phyloP scores from a whole-genome alignment of 2,113 vertebrate species.

The Corydoras maculifer region DNA sequence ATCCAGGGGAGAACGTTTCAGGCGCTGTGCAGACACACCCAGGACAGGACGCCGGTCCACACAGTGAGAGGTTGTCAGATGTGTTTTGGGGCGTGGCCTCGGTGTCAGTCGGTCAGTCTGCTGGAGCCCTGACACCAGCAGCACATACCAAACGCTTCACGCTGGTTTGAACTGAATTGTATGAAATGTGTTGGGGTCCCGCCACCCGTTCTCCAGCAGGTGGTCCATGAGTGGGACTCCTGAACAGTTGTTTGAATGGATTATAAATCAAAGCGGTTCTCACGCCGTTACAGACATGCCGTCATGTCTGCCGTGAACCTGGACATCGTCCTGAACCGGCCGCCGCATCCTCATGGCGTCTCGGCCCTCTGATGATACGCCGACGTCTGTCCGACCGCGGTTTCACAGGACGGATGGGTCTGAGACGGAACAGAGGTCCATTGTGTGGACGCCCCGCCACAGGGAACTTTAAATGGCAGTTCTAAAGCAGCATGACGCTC shows the following conservation, averaged over 20 bases:
- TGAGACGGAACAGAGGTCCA: slow-evolving; percentile 53
- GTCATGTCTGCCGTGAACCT: too few species aligned
- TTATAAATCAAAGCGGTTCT: neutral
- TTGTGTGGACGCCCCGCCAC: slow-evolving; percentile 55
- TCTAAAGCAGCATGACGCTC: slow-evolving; percentile 52
- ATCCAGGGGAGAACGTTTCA: too few species aligned
- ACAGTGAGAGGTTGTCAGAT: too few species aligned
- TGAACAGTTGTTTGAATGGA: neutral
- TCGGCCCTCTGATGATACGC: slow-evolving; percentile 36
- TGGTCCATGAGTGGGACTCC: slow-evolving; percentile 27
- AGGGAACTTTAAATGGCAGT: slow-evolving; percentile 48
- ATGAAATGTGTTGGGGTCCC: slow-evolving; percentile 46
- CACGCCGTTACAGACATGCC: too few species aligned
- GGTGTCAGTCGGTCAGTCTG: too few species aligned
- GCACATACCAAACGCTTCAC: slow-evolving; percentile 39
- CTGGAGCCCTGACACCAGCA: too few species aligned
- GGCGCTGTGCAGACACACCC: too few species aligned
- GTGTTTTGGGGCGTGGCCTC: too few species aligned
- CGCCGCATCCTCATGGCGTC: too few species aligned
- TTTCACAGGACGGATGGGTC: slow-evolving; percentile 25
- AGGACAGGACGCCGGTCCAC: too few species aligned
- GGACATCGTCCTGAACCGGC: too few species aligned
- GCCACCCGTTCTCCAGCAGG: slow-evolving; percentile 44
- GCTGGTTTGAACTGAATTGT: slow-evolving; percentile 50
- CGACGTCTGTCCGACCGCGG: slow-evolving; percentile 31